phyloP scores from a whole-genome alignment of 2,113 vertebrate species.

The Poicephalus gulielmi region DNA sequence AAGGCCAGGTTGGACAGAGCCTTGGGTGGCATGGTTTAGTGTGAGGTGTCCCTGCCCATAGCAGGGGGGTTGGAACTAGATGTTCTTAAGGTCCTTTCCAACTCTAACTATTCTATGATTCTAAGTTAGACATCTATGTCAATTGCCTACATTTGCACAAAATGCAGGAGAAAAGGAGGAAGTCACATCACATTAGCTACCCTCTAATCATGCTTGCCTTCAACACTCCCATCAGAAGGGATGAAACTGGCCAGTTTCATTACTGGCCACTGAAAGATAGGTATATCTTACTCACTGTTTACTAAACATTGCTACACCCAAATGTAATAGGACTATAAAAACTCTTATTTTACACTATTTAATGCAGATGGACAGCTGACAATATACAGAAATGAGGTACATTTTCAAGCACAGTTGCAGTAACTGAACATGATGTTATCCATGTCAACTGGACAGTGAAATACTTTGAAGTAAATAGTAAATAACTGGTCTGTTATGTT shows the following conservation, averaged over 20 bases:
- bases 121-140: too few relatives aligned
- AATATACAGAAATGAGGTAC: neutral
- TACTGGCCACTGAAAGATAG: neutral
- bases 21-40: too few relatives aligned
- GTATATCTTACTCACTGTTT: neutral
- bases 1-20: too few relatives aligned
- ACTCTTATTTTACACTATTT: neutral
- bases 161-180: neutral
- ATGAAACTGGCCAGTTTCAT: neutral
- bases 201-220: neutral
- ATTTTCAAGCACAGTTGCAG: neutral
- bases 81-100: too few relatives aligned
- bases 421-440: fast-evolving
- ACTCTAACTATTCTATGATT: too few relatives aligned
- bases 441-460: neutral
- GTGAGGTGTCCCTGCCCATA: too few relatives aligned
- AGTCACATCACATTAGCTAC: neutral
- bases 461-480: neutral
- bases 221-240: neutral
- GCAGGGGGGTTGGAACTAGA: too few relatives aligned
- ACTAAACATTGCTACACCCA: neutral
- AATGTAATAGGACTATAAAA: neutral
- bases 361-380: neutral
- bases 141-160: neutral
- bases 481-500: neutral